These are phyloP conservation scores for Hipparchia sbordonii DNA, from an alignment of 2,888 invertebrate species.

Conservation along the genomic window DNA sequence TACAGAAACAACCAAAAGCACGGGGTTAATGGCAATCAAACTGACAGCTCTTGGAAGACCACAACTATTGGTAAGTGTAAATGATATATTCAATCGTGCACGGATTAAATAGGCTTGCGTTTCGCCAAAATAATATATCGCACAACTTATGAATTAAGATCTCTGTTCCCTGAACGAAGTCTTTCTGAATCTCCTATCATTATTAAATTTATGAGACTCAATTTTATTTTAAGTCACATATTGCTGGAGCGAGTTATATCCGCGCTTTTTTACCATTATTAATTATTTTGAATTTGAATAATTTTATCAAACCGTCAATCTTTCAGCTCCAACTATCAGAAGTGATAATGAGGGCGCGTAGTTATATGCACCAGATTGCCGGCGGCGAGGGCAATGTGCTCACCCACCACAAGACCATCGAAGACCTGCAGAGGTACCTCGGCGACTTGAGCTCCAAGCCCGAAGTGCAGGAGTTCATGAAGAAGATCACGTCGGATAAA, in stretches of 20 bases:
- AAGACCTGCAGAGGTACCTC: slow-evolving; percentile 93
- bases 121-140: too few relatives aligned
- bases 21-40: slow-evolving; percentile 98
- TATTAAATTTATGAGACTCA: too few relatives aligned
- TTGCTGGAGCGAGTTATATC: too few relatives aligned
- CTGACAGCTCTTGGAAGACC: slow-evolving; percentile 98
- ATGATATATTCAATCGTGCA: neutral
- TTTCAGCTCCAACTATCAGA: slow-evolving; percentile 97
- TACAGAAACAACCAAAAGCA: slow-evolving; percentile 94
- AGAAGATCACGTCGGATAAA: slow-evolving; percentile 95
- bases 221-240: too few relatives aligned
- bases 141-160: too few relatives aligned
- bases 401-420: slow-evolving; percentile 92
- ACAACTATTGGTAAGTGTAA: slow-evolving; percentile 92
- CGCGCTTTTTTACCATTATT: too few relatives aligned
- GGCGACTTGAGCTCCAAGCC: slow-evolving; percentile 89
- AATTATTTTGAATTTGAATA: too few relatives aligned
- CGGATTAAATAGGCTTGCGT: neutral
- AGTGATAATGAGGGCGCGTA: slow-evolving; percentile 97
- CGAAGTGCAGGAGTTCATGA: slow-evolving; percentile 93
- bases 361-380: slow-evolving; percentile 96
- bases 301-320: neutral
- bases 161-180: too few relatives aligned
- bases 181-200: too few relatives aligned
- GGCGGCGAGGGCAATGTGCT: slow-evolving; percentile 94